Conservation (phyloP, 2,888 invertebrate genomes). For the Adelphocoris suturalis region DNA sequence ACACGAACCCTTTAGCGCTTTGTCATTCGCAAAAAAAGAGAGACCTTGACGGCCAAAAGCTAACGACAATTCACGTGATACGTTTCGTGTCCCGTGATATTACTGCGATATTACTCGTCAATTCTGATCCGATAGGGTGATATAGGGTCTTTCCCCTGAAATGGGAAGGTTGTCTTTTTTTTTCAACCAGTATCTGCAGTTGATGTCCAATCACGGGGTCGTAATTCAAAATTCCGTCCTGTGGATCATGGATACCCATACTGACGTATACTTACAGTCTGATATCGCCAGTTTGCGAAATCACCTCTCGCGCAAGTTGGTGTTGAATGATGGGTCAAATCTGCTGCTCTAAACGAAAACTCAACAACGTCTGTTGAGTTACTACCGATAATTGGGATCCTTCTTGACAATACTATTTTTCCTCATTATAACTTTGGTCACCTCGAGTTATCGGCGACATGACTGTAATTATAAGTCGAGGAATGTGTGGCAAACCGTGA, state of each 20-base stretch:
- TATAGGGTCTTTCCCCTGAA: constrained; percentile 6
- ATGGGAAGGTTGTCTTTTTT: not conserved
- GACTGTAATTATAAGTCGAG: too few species aligned
- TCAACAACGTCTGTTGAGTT: not conserved
- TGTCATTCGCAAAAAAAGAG: constrained; percentile 20
- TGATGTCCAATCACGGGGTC: constrained; percentile 18
- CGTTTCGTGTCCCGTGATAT: constrained; percentile 45
- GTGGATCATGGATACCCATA: not conserved
- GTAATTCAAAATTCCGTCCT: constrained; percentile 23
- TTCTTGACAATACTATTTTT: too few species aligned
- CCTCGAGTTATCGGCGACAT: too few species aligned
- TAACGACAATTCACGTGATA: constrained; percentile 50
- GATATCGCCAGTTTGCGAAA: not conserved
- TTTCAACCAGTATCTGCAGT: not conserved
- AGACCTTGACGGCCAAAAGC: constrained; percentile 43
- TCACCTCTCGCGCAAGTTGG: not conserved
- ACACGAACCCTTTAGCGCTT: constrained; percentile 1
- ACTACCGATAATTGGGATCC: not conserved
- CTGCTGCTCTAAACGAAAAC: not conserved
- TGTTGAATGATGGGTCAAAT: not conserved
- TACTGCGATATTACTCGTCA: not conserved
- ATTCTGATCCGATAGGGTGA: constrained; percentile 18
- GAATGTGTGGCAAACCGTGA: too few species aligned
- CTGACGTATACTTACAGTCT: not conserved
- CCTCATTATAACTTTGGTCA: too few species aligned